Conservation (phyloP, 2,113 vertebrate species). For the Aviceda subcristata region DNA sequence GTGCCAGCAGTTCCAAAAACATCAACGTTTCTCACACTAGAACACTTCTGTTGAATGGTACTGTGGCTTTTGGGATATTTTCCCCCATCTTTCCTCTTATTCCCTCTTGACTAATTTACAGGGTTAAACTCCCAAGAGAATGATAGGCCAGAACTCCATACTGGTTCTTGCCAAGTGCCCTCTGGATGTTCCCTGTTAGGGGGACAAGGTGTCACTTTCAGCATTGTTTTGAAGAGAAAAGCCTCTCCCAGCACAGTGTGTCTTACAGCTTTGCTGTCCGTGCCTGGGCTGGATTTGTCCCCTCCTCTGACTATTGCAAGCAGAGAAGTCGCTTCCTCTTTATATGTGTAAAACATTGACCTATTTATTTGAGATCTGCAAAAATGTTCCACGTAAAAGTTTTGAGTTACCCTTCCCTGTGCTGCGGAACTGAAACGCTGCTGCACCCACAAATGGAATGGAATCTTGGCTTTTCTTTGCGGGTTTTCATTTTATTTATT, state of each 20-base stretch:
- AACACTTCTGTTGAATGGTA: background rate
- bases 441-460: conserved; percentile 20
- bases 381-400: background rate
- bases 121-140: background rate
- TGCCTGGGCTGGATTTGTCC: background rate
- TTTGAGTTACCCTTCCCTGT: background rate
- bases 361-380: conserved; percentile 23
- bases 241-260: background rate
- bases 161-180: background rate
- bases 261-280: background rate
- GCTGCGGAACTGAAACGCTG: background rate
- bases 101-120: background rate
- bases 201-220: background rate
- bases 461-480: conserved; percentile 30
- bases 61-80: background rate
- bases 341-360: background rate
- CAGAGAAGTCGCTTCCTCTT: background rate
- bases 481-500: background rate
- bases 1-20: background rate
- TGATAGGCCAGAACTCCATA: background rate
- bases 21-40: background rate
- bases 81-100: background rate
- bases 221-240: background rate
- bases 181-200: background rate
- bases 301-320: background rate